A percentile compares a stretch with the other conserved stretches of the same genome.
Conservation (phyloP, 1,140 invertebrate species). For the Caenorhabditis remanei region DNA sequence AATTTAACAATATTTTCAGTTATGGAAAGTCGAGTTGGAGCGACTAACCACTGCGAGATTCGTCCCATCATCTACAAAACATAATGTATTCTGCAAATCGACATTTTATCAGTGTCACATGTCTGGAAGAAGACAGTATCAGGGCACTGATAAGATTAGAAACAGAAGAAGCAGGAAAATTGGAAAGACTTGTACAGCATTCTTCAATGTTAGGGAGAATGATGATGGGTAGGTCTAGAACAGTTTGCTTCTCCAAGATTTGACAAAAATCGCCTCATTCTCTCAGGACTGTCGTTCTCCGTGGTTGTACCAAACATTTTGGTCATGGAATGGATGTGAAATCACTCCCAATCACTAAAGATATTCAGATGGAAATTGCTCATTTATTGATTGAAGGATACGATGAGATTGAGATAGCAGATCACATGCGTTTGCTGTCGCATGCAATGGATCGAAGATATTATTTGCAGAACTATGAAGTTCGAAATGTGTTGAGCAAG, state of each 20-base stretch:
- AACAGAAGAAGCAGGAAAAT: neutral
- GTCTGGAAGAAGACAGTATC: neutral
- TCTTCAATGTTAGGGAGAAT: neutral
- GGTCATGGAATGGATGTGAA: neutral
- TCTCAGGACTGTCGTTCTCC: neutral
- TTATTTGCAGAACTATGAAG: slow-evolving; percentile 23
- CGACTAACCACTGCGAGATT: neutral
- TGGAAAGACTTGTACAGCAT: slow-evolving; percentile 10
- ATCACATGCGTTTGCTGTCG: neutral
- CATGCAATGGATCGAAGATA: neutral
- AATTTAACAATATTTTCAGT: neutral
- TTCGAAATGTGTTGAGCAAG: neutral
- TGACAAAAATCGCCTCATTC: too few relatives aligned
- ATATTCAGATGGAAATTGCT: neutral
- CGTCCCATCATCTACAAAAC: neutral
- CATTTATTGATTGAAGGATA: neutral
- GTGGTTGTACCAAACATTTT: neutral
- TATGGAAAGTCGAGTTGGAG: slow-evolving; percentile 1
- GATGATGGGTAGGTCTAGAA: neutral
- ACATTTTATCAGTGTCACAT: neutral
- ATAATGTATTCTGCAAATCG: neutral
- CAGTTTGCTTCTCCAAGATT: too few relatives aligned
- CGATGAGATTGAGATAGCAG: neutral
- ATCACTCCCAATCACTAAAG: neutral
- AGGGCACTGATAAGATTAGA: too few relatives aligned